phyloP scores from a whole-genome alignment of 2,888 invertebrate genomes.

The Antheraea yamamai region DNA sequence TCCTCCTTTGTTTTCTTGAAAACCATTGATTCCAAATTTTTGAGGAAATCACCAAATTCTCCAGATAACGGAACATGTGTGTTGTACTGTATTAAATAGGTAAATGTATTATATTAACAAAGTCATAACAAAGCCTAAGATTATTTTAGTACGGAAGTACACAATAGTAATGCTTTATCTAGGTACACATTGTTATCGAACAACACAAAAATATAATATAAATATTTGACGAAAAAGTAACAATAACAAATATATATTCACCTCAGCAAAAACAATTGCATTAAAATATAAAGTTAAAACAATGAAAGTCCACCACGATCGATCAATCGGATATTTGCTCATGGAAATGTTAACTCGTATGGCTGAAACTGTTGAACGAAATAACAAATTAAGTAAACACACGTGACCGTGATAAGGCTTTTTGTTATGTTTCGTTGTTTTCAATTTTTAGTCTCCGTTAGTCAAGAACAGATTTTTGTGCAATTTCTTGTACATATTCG shows the following conservation, averaged over 20 bases:
- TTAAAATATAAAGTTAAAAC: constrained; percentile 1
- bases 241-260: background rate
- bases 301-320: constrained; percentile 7
- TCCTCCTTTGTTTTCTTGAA: constrained; percentile 40
- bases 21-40: constrained; percentile 46
- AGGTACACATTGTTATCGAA: background rate
- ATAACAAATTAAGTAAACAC: constrained; percentile 31
- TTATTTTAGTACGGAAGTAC: background rate
- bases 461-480: background rate
- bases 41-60: constrained; percentile 49
- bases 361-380: constrained; percentile 27
- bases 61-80: constrained; percentile 32
- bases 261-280: constrained; percentile 9
- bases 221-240: background rate
- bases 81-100: constrained; percentile 4
- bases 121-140: background rate
- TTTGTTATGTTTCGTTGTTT: constrained; percentile 11
- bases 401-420: constrained; percentile 32
- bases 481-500: background rate
- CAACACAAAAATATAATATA: background rate
- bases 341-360: constrained; percentile 12
- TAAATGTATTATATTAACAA: background rate
- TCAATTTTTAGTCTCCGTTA: background rate
- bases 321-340: constrained; percentile 9
- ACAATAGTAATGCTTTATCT: background rate